A percentile compares a stretch with the other conserved stretches of the same genome.
Conservation (phyloP, 2,888 invertebrate species). For the Holacanthella duospinosa region DNA sequence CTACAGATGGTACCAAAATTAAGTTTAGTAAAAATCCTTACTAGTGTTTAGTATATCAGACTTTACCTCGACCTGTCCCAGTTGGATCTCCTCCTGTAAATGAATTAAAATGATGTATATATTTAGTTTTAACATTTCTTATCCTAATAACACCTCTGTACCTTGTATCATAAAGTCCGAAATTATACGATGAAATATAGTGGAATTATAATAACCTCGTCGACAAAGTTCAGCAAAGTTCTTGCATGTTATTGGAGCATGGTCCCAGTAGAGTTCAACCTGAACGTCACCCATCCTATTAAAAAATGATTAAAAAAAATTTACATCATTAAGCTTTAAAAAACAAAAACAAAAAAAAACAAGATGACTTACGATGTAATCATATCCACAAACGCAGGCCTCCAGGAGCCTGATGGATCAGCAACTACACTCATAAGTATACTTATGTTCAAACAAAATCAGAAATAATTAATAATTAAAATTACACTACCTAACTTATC, state of each 20-base stretch:
- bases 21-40: not conserved
- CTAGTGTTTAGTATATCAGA: slow-evolving; percentile 42
- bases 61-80: slow-evolving; percentile 88
- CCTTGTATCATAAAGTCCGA: slow-evolving; percentile 85
- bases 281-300: slow-evolving; percentile 82
- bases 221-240: slow-evolving; percentile 92
- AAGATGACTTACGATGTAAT: too few species aligned
- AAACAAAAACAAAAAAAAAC: too few species aligned
- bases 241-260: slow-evolving; percentile 91
- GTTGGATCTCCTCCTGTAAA: slow-evolving; percentile 80
- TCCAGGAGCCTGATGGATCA: not conserved
- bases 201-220: slow-evolving; percentile 90
- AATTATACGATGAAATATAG: slow-evolving; percentile 92
- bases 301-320: too few species aligned
- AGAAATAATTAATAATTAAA: too few species aligned
- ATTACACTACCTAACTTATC: too few species aligned
- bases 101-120: slow-evolving; percentile 7
- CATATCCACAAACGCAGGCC: not conserved
- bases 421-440: too few species aligned
- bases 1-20: too few species aligned
- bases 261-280: slow-evolving; percentile 95
- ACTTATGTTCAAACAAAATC: too few species aligned
- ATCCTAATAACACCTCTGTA: slow-evolving; percentile 21
- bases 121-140: not conserved
- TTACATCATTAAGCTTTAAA: too few species aligned